These are phyloP conservation scores for Diadumene lineata DNA, from an alignment of 92 coral and sea anemone species.

Conservation along the genomic window DNA sequence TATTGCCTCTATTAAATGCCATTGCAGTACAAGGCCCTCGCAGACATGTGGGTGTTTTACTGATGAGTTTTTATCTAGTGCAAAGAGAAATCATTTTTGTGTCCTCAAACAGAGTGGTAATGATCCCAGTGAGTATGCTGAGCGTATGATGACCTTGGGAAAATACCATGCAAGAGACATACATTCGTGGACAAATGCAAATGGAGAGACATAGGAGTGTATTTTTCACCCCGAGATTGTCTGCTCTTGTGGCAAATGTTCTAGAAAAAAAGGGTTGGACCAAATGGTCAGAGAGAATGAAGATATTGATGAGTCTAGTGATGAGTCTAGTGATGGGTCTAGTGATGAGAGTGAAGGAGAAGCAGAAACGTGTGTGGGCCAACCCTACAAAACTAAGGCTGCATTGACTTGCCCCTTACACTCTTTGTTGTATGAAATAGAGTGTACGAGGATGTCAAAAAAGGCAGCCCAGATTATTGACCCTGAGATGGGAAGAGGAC, in stretches of 20 bases:
- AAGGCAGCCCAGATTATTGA: conserved; percentile 31
- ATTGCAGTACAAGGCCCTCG: conserved; percentile 53
- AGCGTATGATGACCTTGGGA: conserved; percentile 43
- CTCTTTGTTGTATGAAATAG: conserved; percentile 54
- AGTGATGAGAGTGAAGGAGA: conserved; percentile 2
- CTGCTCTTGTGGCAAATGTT: conserved; percentile 40
- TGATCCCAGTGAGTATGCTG: conserved; percentile 40
- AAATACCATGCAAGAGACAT: conserved; percentile 60
- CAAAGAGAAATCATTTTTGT: conserved; percentile 59
- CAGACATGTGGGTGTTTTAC: conserved; percentile 55
- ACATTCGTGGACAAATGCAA: conserved; percentile 41
- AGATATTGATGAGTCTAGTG: conserved; percentile 1
- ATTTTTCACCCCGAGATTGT: conserved; percentile 34
- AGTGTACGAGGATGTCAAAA: conserved; percentile 43
- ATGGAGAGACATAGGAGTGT: conserved; percentile 38
- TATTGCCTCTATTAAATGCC: conserved; percentile 42
- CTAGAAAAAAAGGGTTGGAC: background rate
- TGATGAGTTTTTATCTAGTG: conserved; percentile 42
- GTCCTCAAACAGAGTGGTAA: conserved; percentile 43
- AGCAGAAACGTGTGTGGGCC: conserved; percentile 27
- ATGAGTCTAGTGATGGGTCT: background rate
- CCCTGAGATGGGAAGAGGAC: conserved; percentile 26
- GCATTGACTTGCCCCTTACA: conserved; percentile 47
- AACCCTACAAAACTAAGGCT: conserved; percentile 47
- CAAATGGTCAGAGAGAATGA: background rate